Base-by-base conservation (phyloP, 30 jellyfish, hydroid and myxozoan genomes). In the Pelagia noctiluca region DNA sequence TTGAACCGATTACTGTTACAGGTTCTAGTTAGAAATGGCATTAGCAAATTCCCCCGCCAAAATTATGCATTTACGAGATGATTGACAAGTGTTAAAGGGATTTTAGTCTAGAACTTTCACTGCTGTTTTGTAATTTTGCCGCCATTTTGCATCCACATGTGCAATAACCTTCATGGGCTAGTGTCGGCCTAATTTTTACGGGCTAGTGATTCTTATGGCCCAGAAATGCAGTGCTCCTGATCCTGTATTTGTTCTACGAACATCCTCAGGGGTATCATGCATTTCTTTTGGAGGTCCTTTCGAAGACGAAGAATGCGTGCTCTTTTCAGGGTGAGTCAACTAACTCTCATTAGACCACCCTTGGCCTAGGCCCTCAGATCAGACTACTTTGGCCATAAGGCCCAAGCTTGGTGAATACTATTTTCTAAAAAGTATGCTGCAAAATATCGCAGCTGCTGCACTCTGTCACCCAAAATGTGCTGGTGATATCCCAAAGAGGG, bases 311-410 rank as follows among this genome's bases (percentile, higher is more conserved):
- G 78, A 11, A 19, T 30, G 35, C 7, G 81, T 75, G 24, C 31
- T 84, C 4, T 48, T 84, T 26, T 77, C 85, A 25, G 95, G 95
- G 95, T 84, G 21, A 62, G 95, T 84, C 5, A n/a, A 10, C 47
- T 3, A 11, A n/a, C 2, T 13, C 71, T 13, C n/a, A 19, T 13
- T 47, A 10, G 79, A 60, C n/a, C n/a, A n/a, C n/a, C n/a, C n/a
- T n/a, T n/a, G n/a, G n/a, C n/a, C n/a, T n/a, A n/a, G n/a, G n/a
- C n/a, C n/a, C n/a, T n/a, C n/a, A n/a, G n/a, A n/a, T n/a, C 35
- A 60, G 5, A 24, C 57, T 42, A 42, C 16, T 8, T 16, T 42
- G 8, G 16, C 57, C 16, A 16, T 16, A 42, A 16, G 12, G 12
- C 16, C 12, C 57, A 42, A 16, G 68, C 28, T 2, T 8, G 26